These are phyloP conservation scores for Andrena flavipes DNA, from an alignment of 2,888 invertebrate genomes.

Conservation along the genomic window DNA sequence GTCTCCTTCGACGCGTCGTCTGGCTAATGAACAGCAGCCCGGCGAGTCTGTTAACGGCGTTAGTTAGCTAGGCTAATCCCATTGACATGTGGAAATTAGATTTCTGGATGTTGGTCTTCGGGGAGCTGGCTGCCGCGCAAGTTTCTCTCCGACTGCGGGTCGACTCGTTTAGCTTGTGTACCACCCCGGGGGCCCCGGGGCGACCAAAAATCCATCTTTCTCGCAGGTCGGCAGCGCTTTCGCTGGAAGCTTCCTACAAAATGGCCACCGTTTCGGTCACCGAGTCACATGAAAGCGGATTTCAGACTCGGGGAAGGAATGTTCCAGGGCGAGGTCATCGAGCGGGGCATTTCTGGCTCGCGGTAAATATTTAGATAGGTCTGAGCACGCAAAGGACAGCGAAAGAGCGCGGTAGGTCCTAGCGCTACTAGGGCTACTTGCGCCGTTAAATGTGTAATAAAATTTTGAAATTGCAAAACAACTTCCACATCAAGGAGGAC, in stretches of 20 bases:
- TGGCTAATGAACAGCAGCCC: conserved; percentile 61
- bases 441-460: conserved; percentile 17
- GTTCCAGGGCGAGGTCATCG: conserved; percentile 4
- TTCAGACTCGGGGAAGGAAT: background rate
- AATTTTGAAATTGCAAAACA: background rate
- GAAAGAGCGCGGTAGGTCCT: conserved; percentile 4
- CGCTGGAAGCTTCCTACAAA: background rate
- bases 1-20: conserved; percentile 48
- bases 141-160: background rate
- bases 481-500: no score
- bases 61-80: conserved; percentile 52
- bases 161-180: conserved; percentile 14
- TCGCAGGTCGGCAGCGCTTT: background rate
- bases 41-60: conserved; percentile 62
- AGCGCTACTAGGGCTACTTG: background rate
- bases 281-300: background rate
- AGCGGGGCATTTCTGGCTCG: conserved; percentile 1
- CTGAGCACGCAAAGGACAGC: conserved; percentile 18
- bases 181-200: background rate
- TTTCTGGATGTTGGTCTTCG: conserved; percentile 26
- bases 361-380: conserved; percentile 44
- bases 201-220: background rate
- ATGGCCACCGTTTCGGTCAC: background rate
- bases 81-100: conserved; percentile 55
- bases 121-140: conserved; percentile 4